Percentiles rank a stretch among this genome's conserved stretches.
Evolutionary conservation across 2,113 vertebrate genomes (phyloP).

Genomic region (Bucco capensis): DNA sequence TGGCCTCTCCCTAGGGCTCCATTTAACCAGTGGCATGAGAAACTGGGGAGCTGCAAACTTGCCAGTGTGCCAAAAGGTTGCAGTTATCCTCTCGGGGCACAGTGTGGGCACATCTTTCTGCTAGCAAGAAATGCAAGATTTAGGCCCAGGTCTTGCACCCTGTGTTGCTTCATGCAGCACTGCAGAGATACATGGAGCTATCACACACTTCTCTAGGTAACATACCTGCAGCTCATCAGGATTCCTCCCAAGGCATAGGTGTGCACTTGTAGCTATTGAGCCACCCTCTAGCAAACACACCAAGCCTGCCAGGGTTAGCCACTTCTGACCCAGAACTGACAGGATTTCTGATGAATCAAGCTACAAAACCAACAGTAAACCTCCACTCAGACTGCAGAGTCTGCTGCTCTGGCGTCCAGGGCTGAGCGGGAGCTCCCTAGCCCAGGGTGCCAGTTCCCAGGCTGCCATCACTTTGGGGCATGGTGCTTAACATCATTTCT

Average conservation of each 20-base stretch:
- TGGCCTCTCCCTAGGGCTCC: slow-evolving; percentile 12
- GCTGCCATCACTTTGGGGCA: background rate
- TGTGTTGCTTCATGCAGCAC: background rate
- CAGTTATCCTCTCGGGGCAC: background rate
- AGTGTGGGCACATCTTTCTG: background rate
- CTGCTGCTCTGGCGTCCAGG: background rate
- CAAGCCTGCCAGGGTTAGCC: background rate
- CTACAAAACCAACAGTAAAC: background rate
- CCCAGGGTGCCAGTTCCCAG: background rate
- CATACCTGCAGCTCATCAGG: background rate
- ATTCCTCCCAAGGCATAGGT: background rate
- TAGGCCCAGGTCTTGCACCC: background rate
- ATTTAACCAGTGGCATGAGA: background rate
- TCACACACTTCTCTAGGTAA: background rate
- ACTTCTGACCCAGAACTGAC: background rate
- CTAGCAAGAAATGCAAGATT: background rate
- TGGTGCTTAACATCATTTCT: background rate
- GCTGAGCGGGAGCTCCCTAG: background rate
- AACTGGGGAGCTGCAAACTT: background rate
- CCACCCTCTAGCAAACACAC: background rate
- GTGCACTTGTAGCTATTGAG: background rate
- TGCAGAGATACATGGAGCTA: background rate
- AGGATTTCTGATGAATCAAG: background rate
- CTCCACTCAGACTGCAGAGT: background rate
- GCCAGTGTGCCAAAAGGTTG: background rate